These are phyloP conservation scores for Pogonomyrmex californicus DNA, from an alignment of 1,140 invertebrate genomes.

Conservation along the genomic window DNA sequence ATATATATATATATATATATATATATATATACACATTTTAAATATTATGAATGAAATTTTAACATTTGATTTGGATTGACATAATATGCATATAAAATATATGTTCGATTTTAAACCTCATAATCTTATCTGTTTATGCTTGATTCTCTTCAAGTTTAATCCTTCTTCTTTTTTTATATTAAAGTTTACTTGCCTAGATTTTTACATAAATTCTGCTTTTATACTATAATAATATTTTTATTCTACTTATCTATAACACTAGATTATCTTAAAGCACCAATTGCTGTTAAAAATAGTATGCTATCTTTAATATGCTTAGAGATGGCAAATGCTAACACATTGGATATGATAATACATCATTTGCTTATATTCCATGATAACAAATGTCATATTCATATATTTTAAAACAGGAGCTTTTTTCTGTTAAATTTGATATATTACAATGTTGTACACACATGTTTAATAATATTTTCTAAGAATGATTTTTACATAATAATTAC, in stretches of 20 bases:
- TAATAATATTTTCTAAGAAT: constrained; percentile 14
- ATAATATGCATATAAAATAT: constrained; percentile 42
- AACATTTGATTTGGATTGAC: constrained; percentile 61
- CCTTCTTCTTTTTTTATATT: constrained; percentile 15
- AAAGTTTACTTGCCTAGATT: constrained; percentile 2
- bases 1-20: no score
- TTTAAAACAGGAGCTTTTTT: constrained; percentile 19
- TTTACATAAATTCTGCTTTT: neutral
- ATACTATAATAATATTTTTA: neutral
- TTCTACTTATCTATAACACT: constrained; percentile 27
- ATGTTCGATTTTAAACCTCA: constrained; percentile 56
- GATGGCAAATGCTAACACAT: constrained; percentile 37
- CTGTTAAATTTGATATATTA: neutral
- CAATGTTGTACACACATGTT: neutral
- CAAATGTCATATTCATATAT: constrained; percentile 9
- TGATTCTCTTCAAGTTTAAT: constrained; percentile 60
- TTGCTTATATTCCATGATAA: constrained; percentile 16
- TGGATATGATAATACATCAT: constrained; percentile 6
- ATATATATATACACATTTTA: neutral
- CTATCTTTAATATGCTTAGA: constrained; percentile 19
- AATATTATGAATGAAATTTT: neutral
- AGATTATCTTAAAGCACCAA: constrained; percentile 25
- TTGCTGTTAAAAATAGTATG: constrained; percentile 14
- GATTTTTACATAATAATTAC: constrained; percentile 33
- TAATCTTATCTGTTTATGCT: constrained; percentile 70